phyloP scores from a whole-genome alignment of 2,797 vertebrate genomes.

The Poecilia gillii region DNA sequence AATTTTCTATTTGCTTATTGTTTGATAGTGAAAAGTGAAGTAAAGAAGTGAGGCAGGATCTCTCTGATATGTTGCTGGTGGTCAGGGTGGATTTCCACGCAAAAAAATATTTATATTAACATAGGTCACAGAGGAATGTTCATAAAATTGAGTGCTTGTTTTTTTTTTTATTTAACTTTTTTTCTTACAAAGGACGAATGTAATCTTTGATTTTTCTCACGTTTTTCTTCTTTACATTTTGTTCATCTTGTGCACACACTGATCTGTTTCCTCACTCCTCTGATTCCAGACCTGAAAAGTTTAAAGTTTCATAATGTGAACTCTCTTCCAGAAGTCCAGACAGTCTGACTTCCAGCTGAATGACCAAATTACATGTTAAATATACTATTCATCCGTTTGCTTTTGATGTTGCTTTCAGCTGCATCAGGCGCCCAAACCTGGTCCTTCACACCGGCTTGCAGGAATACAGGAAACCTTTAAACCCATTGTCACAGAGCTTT shows the following conservation, averaged over 20 bases:
- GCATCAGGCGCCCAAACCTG: background rate
- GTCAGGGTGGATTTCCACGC: background rate
- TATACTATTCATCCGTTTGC: background rate
- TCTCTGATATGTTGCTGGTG: background rate
- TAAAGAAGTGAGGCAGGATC: background rate
- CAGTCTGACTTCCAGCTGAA: background rate
- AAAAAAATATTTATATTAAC: background rate
- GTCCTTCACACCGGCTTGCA: background rate
- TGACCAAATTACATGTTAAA: background rate
- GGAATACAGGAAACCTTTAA: background rate
- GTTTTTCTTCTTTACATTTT: background rate
- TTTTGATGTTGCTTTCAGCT: slow-evolving; percentile 5
- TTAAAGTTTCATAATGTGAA: background rate
- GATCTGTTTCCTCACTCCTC: background rate
- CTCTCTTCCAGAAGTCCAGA: background rate
- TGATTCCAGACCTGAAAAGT: background rate
- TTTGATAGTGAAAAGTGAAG: background rate
- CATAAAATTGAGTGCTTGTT: background rate
- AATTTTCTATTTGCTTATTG: background rate
- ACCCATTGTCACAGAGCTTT: background rate
- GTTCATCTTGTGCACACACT: background rate
- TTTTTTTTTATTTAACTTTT: background rate
- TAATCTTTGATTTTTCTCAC: background rate
- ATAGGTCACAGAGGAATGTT: background rate
- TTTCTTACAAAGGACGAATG: too few species aligned